Percentiles rank a stretch among this genome's conserved stretches.
Conservation (phyloP, 2,888 invertebrate species). For the Agrotis exclamationis region DNA sequence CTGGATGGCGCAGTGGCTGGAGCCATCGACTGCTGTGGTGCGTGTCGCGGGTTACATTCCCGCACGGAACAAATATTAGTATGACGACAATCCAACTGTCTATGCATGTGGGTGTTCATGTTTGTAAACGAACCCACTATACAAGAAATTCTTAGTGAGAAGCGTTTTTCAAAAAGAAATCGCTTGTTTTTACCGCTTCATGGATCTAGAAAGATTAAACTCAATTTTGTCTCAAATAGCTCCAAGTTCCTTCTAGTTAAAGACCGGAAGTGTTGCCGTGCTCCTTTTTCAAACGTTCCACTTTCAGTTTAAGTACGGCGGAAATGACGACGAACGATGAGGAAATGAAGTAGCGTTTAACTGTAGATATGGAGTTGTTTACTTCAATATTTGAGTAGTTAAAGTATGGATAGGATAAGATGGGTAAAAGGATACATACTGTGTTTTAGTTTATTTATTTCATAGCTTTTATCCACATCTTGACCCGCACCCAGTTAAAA, state of each 20-base stretch:
- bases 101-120: too few species aligned
- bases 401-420: neutral
- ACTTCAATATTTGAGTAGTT: slow-evolving; percentile 16
- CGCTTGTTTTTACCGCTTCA: neutral
- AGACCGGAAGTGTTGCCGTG: slow-evolving; percentile 46
- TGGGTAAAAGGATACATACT: neutral
- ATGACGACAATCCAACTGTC: too few species aligned
- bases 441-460: too few species aligned
- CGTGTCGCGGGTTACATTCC: too few species aligned
- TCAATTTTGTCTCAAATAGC: slow-evolving; percentile 31
- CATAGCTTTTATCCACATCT: too few species aligned
- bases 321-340: slow-evolving; percentile 58
- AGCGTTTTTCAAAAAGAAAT: slow-evolving; percentile 3
- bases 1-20: too few species aligned
- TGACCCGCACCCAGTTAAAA: too few species aligned
- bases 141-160: too few species aligned
- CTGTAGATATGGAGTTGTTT: slow-evolving; percentile 1
- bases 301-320: slow-evolving; percentile 50
- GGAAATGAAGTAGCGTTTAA: slow-evolving; percentile 60
- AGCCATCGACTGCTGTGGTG: too few species aligned
- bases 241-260: slow-evolving; percentile 39
- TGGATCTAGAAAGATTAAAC: slow-evolving; percentile 16
- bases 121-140: too few species aligned
- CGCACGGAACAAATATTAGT: too few species aligned
- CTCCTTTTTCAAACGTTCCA: slow-evolving; percentile 54